Base-by-base conservation (phyloP, 2,797 vertebrate genomes). In the Lerista edwardsae region DNA sequence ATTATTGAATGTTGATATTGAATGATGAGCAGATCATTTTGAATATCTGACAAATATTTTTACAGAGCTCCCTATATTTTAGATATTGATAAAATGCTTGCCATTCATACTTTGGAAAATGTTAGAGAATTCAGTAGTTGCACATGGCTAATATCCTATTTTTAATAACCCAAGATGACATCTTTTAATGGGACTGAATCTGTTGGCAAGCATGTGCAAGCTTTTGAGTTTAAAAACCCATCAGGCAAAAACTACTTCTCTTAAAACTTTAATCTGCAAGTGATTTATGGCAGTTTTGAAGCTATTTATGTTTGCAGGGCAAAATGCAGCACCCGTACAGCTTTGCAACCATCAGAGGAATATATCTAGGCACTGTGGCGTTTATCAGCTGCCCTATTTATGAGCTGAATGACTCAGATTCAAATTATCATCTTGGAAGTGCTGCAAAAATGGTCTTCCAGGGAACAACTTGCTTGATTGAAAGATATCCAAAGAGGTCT, bases 351-450 rank as follows among this genome's bases (percentile, higher is more conserved):
- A 44, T 64, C 86, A 67, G 15, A 89, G 59, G 75, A 19, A 90
- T 84, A 7, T 74, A 11, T 78, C 79, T 47, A 19, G 59, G 21
- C 0, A 1, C 39, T 84, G 10, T 80, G 36, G 84, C 90, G 76
- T 84, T 91, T 77, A 84, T 83, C 83, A 73, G 34, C 57, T 82
- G 76, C 81, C 12, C 47, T 88, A 0, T 79, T 91, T 86, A 57
- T 86, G 77, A 65, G 41, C 85, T 51, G 41, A 79, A 1, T 83
- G 81, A 82, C 31, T 71, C 75, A 85, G 44, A 85, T 44, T 83
- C 65, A 62, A 78, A 31, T 80, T 11, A 61, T 78, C 14, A 57
- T 84, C 41, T 72, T 76, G 55, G 80, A 73, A 39, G 83, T 89
- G 65, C 44, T 91, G 59, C 31, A 86, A 83, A 89, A 59, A 55